These are phyloP conservation scores for Echiichthys vipera DNA, from an alignment of 2,797 vertebrate species.

Conservation along the genomic window DNA sequence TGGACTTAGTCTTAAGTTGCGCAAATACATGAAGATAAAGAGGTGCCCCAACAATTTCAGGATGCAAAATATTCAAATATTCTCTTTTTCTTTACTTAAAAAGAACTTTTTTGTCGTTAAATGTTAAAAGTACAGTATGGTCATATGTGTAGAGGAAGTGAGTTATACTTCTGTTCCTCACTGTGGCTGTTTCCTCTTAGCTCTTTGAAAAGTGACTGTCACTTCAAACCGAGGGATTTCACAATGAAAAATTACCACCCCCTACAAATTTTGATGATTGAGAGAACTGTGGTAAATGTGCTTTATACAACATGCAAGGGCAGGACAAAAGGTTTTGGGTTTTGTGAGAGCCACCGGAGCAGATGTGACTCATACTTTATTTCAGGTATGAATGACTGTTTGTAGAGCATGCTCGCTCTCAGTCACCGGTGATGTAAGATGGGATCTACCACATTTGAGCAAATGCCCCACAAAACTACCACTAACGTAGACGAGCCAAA, in stretches of 20 bases:
- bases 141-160: conserved; percentile 61
- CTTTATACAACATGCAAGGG: conserved; percentile 11
- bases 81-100: neutral
- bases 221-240: conserved; percentile 50
- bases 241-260: conserved; percentile 43
- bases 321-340: conserved; percentile 43
- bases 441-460: conserved; percentile 59
- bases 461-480: conserved; percentile 59
- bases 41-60: neutral
- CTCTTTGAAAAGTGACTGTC: conserved; percentile 28
- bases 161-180: conserved; percentile 9
- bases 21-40: neutral
- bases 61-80: neutral
- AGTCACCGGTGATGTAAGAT: conserved; percentile 67
- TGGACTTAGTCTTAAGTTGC: no score
- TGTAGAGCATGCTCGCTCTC: conserved; percentile 31
- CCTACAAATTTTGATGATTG: conserved; percentile 52
- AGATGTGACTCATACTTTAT: conserved; percentile 66
- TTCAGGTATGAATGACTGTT: conserved; percentile 70
- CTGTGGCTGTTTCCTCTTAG: conserved; percentile 53
- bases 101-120: no score
- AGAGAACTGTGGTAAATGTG: conserved; percentile 29
- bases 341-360: conserved; percentile 16
- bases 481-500: conserved; percentile 40
- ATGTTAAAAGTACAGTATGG: neutral